Conservation (phyloP, 2,113 vertebrate species). For the Morone chrysops region DNA sequence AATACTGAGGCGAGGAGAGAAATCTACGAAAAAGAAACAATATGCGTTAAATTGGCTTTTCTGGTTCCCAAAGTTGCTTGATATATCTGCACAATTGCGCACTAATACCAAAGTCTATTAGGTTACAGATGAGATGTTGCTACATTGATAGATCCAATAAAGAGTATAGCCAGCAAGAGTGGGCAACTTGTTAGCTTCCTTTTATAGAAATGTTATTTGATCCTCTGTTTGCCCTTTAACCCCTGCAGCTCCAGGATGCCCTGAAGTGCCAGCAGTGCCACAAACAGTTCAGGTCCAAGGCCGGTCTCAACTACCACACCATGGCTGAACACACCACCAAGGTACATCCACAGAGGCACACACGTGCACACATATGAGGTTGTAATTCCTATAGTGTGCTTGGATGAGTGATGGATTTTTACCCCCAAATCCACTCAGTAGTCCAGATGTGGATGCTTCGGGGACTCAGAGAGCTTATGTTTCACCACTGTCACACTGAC, state of each 20-base stretch:
- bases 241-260: constrained; percentile 92
- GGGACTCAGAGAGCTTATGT: constrained; percentile 9
- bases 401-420: not conserved
- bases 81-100: constrained; percentile 20
- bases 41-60: constrained; percentile 49
- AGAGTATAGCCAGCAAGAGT: constrained; percentile 5
- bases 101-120: constrained; percentile 47
- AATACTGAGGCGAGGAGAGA: constrained; percentile 54
- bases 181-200: constrained; percentile 11
- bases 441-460: constrained; percentile 22
- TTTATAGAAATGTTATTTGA: constrained; percentile 46
- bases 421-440: not conserved
- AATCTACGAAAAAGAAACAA: constrained; percentile 17
- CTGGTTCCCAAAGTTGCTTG: constrained; percentile 10
- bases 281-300: constrained; percentile 98
- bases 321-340: constrained; percentile 96
- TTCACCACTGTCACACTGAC: constrained; percentile 49
- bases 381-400: not conserved
- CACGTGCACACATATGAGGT: not conserved
- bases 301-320: constrained; percentile 97
- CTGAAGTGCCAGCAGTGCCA: constrained; percentile 97
- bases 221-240: constrained; percentile 43
- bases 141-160: constrained; percentile 41
- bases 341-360: constrained; percentile 76
- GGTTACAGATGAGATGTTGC: constrained; percentile 45